Percentiles rank a stretch among this genome's conserved stretches.
These are phyloP conservation scores for Aproaerema taeniolella DNA, from an alignment of 2,888 invertebrate species.

Conservation along the genomic window DNA sequence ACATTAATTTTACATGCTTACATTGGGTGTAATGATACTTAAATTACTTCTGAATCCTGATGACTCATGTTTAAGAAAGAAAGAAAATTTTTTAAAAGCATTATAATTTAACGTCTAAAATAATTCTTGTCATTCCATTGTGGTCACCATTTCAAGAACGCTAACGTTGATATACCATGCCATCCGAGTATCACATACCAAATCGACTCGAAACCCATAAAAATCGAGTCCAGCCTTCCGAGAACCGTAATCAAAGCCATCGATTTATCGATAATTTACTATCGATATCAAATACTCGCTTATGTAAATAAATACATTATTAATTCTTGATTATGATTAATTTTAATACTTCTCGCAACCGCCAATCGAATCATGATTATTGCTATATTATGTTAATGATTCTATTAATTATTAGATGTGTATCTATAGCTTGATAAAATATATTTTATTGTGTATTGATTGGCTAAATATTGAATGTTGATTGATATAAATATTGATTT, in stretches of 20 bases:
- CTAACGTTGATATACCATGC: no score
- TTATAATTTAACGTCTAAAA: no score
- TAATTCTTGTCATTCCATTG: no score
- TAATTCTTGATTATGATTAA: conserved; percentile 14
- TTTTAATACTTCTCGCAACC: conserved; percentile 10
- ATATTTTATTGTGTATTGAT: conserved; percentile 7
- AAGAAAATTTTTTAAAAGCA: no score
- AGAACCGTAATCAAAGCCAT: no score
- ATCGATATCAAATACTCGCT: conserved; percentile 10
- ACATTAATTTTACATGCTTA: no score
- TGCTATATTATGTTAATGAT: conserved; percentile 11
- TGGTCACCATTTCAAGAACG: no score
- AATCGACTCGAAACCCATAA: no score
- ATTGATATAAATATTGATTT: neutral
- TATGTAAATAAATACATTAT: conserved; percentile 11
- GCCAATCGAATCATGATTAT: conserved; percentile 3
- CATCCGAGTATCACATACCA: no score
- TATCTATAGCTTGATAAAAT: conserved; percentile 1
- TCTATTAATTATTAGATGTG: conserved; percentile 10
- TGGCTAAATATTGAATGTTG: conserved; percentile 1
- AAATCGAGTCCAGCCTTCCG: conserved; percentile 4
- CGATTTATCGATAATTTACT: conserved; percentile 12
- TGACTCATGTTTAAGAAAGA: no score
- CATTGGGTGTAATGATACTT: no score
- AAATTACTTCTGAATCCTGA: no score